Evolutionary conservation across 2,888 invertebrate genomes (phyloP).

Genomic region (Eustalomyia histrio): DNA sequence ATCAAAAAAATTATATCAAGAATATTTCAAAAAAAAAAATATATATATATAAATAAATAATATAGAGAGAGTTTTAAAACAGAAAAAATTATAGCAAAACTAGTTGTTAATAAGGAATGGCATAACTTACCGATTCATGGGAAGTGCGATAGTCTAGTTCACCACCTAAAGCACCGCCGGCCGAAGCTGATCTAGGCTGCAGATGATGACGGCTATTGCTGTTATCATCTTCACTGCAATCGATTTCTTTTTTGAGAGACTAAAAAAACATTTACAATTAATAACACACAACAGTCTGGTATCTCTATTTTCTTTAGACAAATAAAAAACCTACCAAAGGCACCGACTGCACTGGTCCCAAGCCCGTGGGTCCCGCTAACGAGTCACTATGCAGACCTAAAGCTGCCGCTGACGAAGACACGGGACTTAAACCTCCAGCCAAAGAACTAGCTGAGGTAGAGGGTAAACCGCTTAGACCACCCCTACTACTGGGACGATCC

Average conservation of each 20-base stretch:
- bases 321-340: constrained; percentile 85
- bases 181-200: constrained; percentile 82
- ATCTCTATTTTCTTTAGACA: not conserved
- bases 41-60: constrained; percentile 46
- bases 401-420: constrained; percentile 69
- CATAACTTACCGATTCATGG: constrained; percentile 88
- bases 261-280: constrained; percentile 76
- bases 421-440: constrained; percentile 71
- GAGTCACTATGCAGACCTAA: constrained; percentile 68
- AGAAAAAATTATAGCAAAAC: constrained; percentile 64
- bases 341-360: constrained; percentile 93
- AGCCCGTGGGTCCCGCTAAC: constrained; percentile 87
- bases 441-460: constrained; percentile 71
- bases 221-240: constrained; percentile 86
- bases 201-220: constrained; percentile 76
- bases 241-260: constrained; percentile 94
- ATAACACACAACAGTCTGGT: not conserved
- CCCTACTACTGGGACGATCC: constrained; percentile 71
- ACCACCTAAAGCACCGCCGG: constrained; percentile 79
- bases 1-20: constrained; percentile 49
- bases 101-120: constrained; percentile 44
- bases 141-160: constrained; percentile 90
- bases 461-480: constrained; percentile 63
- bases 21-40: constrained; percentile 45
- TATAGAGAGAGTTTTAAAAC: constrained; percentile 59